Evolutionary conservation across 1,140 invertebrate species (phyloP).

Genomic region (Pollicipes pollicipes): DNA sequence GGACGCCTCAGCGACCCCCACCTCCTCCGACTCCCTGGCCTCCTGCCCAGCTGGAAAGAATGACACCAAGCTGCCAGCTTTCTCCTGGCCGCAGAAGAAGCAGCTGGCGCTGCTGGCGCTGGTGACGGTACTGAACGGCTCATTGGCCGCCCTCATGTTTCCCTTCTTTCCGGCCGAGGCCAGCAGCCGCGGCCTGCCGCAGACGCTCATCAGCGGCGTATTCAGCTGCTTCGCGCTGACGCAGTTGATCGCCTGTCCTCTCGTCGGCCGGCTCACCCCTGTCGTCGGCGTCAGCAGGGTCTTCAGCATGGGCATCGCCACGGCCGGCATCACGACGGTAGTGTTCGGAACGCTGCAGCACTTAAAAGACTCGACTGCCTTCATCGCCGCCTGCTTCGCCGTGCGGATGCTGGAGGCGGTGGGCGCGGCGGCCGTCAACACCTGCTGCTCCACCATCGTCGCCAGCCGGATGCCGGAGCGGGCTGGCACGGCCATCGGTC

Average conservation of each 20-base stretch:
- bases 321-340: slow-evolving; percentile 28
- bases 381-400: slow-evolving; percentile 28
- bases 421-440: slow-evolving; percentile 32
- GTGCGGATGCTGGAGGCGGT: slow-evolving; percentile 38
- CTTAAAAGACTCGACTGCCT: slow-evolving; percentile 35
- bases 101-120: slow-evolving; percentile 31
- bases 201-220: slow-evolving; percentile 20
- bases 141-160: slow-evolving; percentile 26
- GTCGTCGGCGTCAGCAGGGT: slow-evolving; percentile 30
- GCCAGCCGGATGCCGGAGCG: slow-evolving; percentile 26
- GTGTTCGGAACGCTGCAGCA: slow-evolving; percentile 25
- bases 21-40: too few relatives aligned
- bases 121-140: slow-evolving; percentile 27
- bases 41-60: too few relatives aligned
- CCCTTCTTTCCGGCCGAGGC: slow-evolving; percentile 28
- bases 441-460: slow-evolving; percentile 40
- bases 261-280: slow-evolving; percentile 33
- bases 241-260: slow-evolving; percentile 21
- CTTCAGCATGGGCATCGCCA: slow-evolving; percentile 27
- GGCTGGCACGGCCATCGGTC: slow-evolving; percentile 29
- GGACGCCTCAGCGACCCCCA: too few relatives aligned
- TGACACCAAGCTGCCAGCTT: too few relatives aligned
- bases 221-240: slow-evolving; percentile 22
- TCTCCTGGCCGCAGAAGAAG: background rate
- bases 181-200: slow-evolving; percentile 25